Evolutionary conservation across 1,140 invertebrate genomes (phyloP).

Genomic region (Drepana arcuata): DNA sequence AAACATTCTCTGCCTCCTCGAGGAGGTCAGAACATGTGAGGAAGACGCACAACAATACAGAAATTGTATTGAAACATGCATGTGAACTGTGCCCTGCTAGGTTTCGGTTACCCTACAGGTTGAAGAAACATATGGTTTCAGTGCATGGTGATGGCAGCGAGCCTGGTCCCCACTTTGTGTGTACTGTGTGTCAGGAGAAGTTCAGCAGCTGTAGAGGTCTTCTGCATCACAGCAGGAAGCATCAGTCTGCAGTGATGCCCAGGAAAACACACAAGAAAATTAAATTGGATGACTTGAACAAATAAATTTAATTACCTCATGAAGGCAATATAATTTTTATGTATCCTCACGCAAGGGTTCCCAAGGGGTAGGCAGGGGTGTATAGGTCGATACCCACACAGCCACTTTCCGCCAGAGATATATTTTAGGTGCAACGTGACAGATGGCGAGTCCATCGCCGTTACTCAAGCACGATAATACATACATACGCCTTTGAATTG

Average conservation of each 20-base stretch:
- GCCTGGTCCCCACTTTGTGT: slow-evolving; percentile 19
- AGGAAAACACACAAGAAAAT: too few relatives aligned
- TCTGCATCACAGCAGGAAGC: slow-evolving; percentile 34
- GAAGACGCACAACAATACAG: slow-evolving; percentile 24
- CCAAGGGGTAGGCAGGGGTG: too few relatives aligned
- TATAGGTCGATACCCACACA: too few relatives aligned
- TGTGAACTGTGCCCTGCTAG: slow-evolving; percentile 40
- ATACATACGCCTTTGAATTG: too few relatives aligned
- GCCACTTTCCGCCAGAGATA: too few relatives aligned
- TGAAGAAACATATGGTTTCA: slow-evolving; percentile 33
- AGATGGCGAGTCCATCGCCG: too few relatives aligned
- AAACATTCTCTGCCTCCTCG: slow-evolving; percentile 45
- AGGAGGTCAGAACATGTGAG: slow-evolving; percentile 47
- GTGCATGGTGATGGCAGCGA: slow-evolving; percentile 23
- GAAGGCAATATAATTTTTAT: slow-evolving; percentile 24
- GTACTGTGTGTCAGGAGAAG: slow-evolving; percentile 30
- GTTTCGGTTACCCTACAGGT: slow-evolving; percentile 33
- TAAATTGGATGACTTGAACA: too few relatives aligned
- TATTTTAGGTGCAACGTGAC: too few relatives aligned
- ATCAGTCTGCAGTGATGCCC: too few relatives aligned
- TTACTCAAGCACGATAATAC: too few relatives aligned
- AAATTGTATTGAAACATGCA: slow-evolving; percentile 29
- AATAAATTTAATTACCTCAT: too few relatives aligned
- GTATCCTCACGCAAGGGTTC: too few relatives aligned
- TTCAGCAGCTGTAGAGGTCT: slow-evolving; percentile 36